Base-by-base conservation (phyloP, 1,140 invertebrate genomes). In the Aphis gossypii region DNA sequence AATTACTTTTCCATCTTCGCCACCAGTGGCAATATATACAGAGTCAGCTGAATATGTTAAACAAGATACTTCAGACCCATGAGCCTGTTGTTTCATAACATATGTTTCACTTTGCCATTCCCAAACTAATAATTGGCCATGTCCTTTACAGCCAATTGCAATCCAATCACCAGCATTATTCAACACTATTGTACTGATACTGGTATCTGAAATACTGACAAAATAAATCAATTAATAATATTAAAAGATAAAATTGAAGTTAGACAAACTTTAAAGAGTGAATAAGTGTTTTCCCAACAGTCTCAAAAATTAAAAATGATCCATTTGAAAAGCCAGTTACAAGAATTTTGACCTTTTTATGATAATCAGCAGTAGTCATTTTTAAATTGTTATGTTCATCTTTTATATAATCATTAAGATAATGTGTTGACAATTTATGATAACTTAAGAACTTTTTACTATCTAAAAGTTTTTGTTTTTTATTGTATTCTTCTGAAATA, bases 91-190 rank as follows among this genome's bases (percentile, higher is more conserved):
- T 95, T 99, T 99, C 96, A 99, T 97, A 0, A 99, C 97, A 94
- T 99, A 99, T n/a, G 98, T 98, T 96, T 99, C 98, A 96, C 98
- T 99, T 95, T 99, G 98, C 99, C 99, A 99, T 96, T 99, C 99
- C 99, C 99, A 99, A 18, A 99, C 99, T 25, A 99, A 95, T 38
- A 99, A 95, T 95, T 99, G 98, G 0, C 98, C 99, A 5, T 98
- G 96, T 76, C 97, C 97, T 1, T 97, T 96, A 95, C 98, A 98
- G 1, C 97, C 98, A 46, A 99, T 95, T 0, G 98, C 99, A 90
- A 99, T 97, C 99, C 99, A 99, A 95, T 99, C 99, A 0, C 99
- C 99, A 35, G 97, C 97, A 21, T 95, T 95, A 95, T 99, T 99
- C 68, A 99, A 96, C 0, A 97, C 95, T 5, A 99, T 97, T 1